phyloP scores from a whole-genome alignment of 2,113 vertebrate genomes.

The Sarotherodon lohbergeri region DNA sequence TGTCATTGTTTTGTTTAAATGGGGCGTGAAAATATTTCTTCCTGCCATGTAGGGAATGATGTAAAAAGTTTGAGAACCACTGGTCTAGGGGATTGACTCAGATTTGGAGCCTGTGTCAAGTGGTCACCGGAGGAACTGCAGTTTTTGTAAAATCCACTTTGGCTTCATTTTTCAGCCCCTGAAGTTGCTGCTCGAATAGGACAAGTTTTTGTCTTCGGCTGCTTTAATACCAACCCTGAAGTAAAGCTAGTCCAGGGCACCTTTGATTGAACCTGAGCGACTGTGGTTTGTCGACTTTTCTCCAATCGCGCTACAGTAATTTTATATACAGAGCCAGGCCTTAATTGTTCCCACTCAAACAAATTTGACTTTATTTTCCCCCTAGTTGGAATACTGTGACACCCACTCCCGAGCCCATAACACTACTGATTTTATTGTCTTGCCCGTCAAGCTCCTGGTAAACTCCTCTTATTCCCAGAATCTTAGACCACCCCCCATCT shows the following conservation, averaged over 20 bases:
- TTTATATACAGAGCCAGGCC: background rate
- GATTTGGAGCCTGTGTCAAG: background rate
- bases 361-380: background rate
- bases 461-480: constrained; percentile 26
- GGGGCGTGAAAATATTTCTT: background rate
- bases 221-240: background rate
- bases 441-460: constrained; percentile 8
- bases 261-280: background rate
- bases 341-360: background rate
- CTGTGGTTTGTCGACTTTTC: background rate
- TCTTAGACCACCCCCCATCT: background rate
- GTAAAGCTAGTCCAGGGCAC: background rate
- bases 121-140: background rate
- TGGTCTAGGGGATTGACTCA: background rate
- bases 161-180: background rate
- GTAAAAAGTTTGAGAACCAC: background rate
- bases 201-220: background rate
- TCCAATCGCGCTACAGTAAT: background rate
- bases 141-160: background rate
- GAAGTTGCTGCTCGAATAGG: background rate
- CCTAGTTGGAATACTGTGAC: background rate
- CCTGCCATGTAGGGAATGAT: background rate
- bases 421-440: constrained; percentile 7
- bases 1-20: background rate
- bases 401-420: background rate